Evolutionary conservation across 2,113 vertebrate species (phyloP), one percentile per base, ranked within the genome.

Genomic region (Megaptera novaeangliae): DNA sequence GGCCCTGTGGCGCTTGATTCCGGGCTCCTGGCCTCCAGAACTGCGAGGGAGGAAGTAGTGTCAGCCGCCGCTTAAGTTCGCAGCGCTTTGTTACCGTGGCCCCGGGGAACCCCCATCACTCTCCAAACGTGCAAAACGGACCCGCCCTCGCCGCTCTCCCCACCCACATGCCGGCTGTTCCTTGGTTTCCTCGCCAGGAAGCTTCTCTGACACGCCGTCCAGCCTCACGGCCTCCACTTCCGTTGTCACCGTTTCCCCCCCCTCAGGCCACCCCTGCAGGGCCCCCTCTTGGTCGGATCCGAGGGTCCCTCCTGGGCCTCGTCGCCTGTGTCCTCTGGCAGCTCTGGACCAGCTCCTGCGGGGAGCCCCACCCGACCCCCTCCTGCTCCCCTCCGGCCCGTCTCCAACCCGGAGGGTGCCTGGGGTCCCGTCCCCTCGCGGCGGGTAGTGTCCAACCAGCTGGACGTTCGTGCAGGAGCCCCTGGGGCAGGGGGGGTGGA

Each of bases 111-210:
- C 44, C 2, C 1, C 18, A 29, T 77, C 74, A 49, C 10, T 75
- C 18, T 11, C 8, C 0, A 0, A 21, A 77, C 18, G 29, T 77
- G 44, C 0, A 0, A 49, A 52, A 18, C 15, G 15, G 74, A 77
- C 44, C 72, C 27, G 0, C 36, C 36, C n/a, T 0, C 10, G 12
- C 52, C 8, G 4, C 36, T 34, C 0, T 8, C 68, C 23, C 17
- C 31, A 64, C n/a, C 77, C 44, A 29, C 29, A 6, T 52, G 25
- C 49, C n/a, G 23, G 69, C 17, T 1, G 0, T 8, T 46, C 27
- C 44, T 31, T 5, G 1, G 25, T 34, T 46, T 72, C 12, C 31
- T 39, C 6, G 81, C 7, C 7, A 18, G 39, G 61, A 78, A 52
- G 55, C 36, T 27, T n/a, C 31, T 74, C 66, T 29, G 15, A 20